These are phyloP conservation scores for Syrista parreyssii DNA, from an alignment of 2,888 invertebrate genomes.

Conservation along the genomic window DNA sequence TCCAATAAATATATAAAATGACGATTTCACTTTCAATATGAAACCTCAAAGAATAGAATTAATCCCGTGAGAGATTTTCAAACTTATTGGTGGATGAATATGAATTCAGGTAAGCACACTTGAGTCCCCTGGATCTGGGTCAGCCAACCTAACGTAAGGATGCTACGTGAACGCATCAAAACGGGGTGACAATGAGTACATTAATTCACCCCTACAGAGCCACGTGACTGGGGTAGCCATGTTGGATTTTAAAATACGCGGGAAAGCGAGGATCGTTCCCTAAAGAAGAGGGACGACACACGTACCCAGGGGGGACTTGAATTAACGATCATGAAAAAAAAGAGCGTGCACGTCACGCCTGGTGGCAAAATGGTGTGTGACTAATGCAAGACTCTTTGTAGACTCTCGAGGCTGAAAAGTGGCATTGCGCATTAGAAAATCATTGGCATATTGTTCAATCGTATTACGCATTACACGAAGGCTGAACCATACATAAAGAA, in stretches of 20 bases:
- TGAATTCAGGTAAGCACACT: not conserved
- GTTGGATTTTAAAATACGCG: slow-evolving; percentile 60
- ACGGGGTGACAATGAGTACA: slow-evolving; percentile 42
- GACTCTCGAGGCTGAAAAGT: slow-evolving; percentile 37
- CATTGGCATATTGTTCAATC: slow-evolving; percentile 52
- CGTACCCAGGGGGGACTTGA: slow-evolving; percentile 38
- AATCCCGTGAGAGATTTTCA: not conserved
- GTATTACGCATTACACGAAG: not conserved
- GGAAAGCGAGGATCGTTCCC: slow-evolving; percentile 40
- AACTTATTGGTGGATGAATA: not conserved
- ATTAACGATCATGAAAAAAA: slow-evolving; percentile 55
- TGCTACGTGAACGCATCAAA: not conserved
- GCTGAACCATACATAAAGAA: not conserved
- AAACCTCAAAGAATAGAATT: not conserved
- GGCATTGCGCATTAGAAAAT: slow-evolving; percentile 42
- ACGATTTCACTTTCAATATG: not conserved
- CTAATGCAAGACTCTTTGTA: slow-evolving; percentile 57
- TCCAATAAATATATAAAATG: not conserved
- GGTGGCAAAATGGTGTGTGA: slow-evolving; percentile 64
- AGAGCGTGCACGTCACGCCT: slow-evolving; percentile 61
- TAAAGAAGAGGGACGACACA: slow-evolving; percentile 20
- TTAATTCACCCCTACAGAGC: slow-evolving; percentile 57
- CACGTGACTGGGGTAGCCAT: slow-evolving; percentile 59
- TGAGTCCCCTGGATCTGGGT: not conserved
- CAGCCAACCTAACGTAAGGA: not conserved